These are phyloP conservation scores for Carapus acus DNA, from an alignment of 2,797 vertebrate genomes.

Conservation along the genomic window DNA sequence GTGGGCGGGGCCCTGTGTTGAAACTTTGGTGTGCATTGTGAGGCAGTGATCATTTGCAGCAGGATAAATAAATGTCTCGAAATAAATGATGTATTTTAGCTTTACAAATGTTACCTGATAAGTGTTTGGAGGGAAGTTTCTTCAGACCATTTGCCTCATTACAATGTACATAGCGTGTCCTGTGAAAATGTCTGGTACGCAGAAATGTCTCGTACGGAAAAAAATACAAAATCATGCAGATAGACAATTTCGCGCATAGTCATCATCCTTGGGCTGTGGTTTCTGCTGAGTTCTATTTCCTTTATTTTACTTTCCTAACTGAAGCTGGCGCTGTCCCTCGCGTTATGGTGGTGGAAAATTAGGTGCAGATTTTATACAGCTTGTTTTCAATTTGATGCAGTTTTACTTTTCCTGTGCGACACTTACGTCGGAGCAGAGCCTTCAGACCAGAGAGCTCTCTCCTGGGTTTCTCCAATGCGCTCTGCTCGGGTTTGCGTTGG, in stretches of 20 bases:
- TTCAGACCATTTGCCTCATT: constrained; percentile 33
- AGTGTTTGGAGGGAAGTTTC: constrained; percentile 60
- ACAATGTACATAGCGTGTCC: constrained; percentile 46
- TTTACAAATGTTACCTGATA: constrained; percentile 64
- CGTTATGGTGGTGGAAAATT: constrained; percentile 46
- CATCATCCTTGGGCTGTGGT: constrained; percentile 50
- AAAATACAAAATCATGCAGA: constrained; percentile 58
- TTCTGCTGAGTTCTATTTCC: constrained; percentile 55
- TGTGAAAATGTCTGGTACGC: background rate
- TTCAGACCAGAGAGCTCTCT: constrained; percentile 33
- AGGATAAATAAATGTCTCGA: constrained; percentile 58
- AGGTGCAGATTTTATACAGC: constrained; percentile 48
- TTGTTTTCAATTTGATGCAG: constrained; percentile 60
- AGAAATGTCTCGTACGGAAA: too few relatives aligned
- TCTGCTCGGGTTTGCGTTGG: constrained; percentile 53
- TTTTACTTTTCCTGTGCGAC: constrained; percentile 50
- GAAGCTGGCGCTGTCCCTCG: constrained; percentile 32
- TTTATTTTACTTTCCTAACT: constrained; percentile 65
- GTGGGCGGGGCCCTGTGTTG: constrained; percentile 24
- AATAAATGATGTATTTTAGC: constrained; percentile 65
- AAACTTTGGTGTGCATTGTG: constrained; percentile 33
- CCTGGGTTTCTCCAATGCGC: constrained; percentile 24
- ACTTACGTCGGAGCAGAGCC: constrained; percentile 28
- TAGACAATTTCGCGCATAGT: constrained; percentile 52
- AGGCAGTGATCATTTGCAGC: constrained; percentile 61